Evolutionary conservation across 2,113 vertebrate species (phyloP).

Genomic region (Dicaeum eximium): DNA sequence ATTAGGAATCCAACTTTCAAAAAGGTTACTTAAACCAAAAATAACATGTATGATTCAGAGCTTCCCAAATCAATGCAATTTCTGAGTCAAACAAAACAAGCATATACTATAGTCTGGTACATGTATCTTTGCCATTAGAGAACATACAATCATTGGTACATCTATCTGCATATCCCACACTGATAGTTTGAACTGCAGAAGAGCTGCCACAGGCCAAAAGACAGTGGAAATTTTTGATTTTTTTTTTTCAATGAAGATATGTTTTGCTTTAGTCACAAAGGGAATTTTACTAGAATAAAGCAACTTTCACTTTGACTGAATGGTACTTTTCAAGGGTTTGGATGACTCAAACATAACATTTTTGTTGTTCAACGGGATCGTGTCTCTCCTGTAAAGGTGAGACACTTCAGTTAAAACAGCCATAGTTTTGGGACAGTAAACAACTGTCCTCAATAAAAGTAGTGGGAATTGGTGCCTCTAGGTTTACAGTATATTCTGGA

Average conservation of each 20-base stretch:
- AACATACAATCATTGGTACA: not conserved
- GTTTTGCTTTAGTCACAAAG: not conserved
- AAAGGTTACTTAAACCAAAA: not conserved
- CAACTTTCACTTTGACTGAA: not conserved
- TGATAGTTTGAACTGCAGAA: not conserved
- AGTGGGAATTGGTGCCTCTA: not conserved
- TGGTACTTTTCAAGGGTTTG: not conserved
- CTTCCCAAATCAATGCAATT: not conserved
- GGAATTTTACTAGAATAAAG: not conserved
- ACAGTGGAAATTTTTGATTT: not conserved
- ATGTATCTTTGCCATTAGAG: not conserved
- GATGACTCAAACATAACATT: not conserved
- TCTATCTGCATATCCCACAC: not conserved
- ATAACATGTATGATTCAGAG: not conserved
- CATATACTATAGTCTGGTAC: not conserved
- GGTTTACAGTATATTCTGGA: not conserved
- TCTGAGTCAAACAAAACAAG: not conserved
- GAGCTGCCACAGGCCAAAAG: not conserved
- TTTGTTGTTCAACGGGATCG: not conserved
- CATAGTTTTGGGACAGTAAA: not conserved
- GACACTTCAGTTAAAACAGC: not conserved
- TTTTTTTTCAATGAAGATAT: not conserved
- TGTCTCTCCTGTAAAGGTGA: not conserved
- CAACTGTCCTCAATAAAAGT: not conserved
- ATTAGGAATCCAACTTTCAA: not conserved